These are phyloP conservation scores for Camelus dromedarius DNA, from an alignment of 2,113 vertebrate species.

Conservation along the genomic window DNA sequence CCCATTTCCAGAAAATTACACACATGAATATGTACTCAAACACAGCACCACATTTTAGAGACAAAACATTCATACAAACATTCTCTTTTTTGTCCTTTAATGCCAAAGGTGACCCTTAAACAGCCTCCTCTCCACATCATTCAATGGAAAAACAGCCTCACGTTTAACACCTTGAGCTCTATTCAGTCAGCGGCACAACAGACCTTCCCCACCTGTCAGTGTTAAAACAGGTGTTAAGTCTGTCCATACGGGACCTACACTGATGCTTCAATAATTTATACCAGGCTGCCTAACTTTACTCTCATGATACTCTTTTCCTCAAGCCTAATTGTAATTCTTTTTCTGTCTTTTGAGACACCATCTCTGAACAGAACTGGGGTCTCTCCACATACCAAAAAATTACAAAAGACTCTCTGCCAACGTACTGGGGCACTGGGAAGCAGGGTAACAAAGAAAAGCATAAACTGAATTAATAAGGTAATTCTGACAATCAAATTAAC, in stretches of 20 bases:
- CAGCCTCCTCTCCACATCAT: not conserved
- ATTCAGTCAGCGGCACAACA: not conserved
- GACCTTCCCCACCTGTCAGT: not conserved
- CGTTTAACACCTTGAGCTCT: not conserved
- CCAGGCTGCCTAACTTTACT: conserved; percentile 22
- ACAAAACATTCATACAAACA: not conserved
- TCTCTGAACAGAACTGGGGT: not conserved
- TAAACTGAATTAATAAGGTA: conserved; percentile 3
- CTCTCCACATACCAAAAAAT: conserved; percentile 10
- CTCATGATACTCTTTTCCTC: conserved; percentile 9
- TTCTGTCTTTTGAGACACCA: not conserved
- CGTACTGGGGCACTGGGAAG: not conserved
- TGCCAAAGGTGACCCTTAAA: not conserved
- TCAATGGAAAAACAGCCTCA: not conserved
- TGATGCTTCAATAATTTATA: conserved; percentile 65
- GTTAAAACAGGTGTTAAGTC: conserved; percentile 52
- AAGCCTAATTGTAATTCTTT: not conserved
- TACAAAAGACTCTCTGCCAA: conserved; percentile 32
- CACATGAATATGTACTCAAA: not conserved
- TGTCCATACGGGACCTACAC: not conserved
- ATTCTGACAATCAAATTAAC: conserved; percentile 7
- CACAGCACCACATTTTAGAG: not conserved
- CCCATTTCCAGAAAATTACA: not conserved
- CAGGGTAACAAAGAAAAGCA: not conserved
- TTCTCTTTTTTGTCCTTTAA: conserved; percentile 22